phyloP scores from a whole-genome alignment of 30 jellyfish, hydroid and myxozoan genomes.

The Hydractinia echinata region DNA sequence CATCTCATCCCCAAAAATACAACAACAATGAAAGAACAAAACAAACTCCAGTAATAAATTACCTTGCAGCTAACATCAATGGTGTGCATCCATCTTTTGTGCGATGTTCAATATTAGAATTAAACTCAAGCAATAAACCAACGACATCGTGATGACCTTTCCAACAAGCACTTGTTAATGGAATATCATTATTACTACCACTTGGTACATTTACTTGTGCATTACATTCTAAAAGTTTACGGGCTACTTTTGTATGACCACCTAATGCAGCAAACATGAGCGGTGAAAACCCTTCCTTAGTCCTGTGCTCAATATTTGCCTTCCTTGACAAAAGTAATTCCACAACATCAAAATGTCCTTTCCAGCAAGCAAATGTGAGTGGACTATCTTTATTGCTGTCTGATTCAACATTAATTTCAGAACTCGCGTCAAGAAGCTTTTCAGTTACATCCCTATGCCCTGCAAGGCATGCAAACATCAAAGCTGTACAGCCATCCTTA shows the following conservation, averaged over 20 bases:
- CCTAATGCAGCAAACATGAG: slow-evolving; percentile 98
- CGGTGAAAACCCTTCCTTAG: slow-evolving; percentile 96
- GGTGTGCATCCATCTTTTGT: slow-evolving; percentile 99
- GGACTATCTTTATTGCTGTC: slow-evolving; percentile 97
- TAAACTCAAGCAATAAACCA: slow-evolving; percentile 56
- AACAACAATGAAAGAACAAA: not conserved
- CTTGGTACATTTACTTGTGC: slow-evolving; percentile 95
- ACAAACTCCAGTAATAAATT: not conserved
- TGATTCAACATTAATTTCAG: slow-evolving; percentile 94
- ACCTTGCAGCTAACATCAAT: slow-evolving; percentile 97
- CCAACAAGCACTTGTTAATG: slow-evolving; percentile 99
- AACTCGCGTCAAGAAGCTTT: slow-evolving; percentile 56
- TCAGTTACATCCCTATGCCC: slow-evolving; percentile 87
- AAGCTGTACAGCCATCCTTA: slow-evolving; percentile 98
- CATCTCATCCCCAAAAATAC: not conserved
- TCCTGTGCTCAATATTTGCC: slow-evolving; percentile 91
- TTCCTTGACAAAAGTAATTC: slow-evolving; percentile 64
- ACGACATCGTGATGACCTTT: slow-evolving; percentile 96
- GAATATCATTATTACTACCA: slow-evolving; percentile 91
- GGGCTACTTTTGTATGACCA: slow-evolving; percentile 93
- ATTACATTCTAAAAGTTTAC: slow-evolving; percentile 57
- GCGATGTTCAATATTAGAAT: slow-evolving; percentile 83
- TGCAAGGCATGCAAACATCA: slow-evolving; percentile 92
- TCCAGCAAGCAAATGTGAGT: slow-evolving; percentile 93
- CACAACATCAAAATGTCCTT: slow-evolving; percentile 87